These are phyloP conservation scores for Piaya cayana DNA, from an alignment of 2,113 vertebrate genomes.

Conservation along the genomic window DNA sequence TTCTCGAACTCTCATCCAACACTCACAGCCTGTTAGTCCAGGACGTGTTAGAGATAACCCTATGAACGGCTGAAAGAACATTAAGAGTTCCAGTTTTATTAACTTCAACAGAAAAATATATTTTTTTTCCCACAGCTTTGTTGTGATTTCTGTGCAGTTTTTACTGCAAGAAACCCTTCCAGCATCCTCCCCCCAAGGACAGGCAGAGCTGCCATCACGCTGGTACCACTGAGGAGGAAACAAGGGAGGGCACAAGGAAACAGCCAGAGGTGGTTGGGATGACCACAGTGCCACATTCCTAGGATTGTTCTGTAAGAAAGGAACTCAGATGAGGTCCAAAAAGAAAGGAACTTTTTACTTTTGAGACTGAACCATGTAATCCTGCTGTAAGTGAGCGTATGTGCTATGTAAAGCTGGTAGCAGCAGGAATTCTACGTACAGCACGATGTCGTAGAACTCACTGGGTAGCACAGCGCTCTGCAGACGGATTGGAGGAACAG, in stretches of 20 bases:
- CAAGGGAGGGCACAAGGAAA: not conserved
- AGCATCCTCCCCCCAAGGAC: not conserved
- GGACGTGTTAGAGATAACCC: not conserved
- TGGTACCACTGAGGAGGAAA: not conserved
- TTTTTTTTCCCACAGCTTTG: not conserved
- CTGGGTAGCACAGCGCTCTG: not conserved
- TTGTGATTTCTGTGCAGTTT: not conserved
- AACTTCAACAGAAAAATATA: fast-evolving
- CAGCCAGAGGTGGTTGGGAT: not conserved
- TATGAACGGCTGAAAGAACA: not conserved
- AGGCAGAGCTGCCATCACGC: fast-evolving
- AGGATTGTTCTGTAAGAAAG: not conserved
- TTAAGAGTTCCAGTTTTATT: not conserved
- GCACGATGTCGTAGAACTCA: not conserved
- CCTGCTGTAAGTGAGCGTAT: fast-evolving
- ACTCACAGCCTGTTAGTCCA: not conserved
- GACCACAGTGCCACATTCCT: slow-evolving; percentile 1
- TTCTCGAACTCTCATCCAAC: not conserved
- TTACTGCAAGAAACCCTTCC: not conserved
- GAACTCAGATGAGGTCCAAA: fast-evolving
- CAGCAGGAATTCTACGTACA: fast-evolving
- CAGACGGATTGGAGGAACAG: not conserved
- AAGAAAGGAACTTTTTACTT: fast-evolving
- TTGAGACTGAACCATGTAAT: fast-evolving
- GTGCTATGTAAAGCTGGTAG: fast-evolving